Evolutionary conservation across 1,140 invertebrate species (phyloP).

Genomic region (Colletes latitarsis): DNA sequence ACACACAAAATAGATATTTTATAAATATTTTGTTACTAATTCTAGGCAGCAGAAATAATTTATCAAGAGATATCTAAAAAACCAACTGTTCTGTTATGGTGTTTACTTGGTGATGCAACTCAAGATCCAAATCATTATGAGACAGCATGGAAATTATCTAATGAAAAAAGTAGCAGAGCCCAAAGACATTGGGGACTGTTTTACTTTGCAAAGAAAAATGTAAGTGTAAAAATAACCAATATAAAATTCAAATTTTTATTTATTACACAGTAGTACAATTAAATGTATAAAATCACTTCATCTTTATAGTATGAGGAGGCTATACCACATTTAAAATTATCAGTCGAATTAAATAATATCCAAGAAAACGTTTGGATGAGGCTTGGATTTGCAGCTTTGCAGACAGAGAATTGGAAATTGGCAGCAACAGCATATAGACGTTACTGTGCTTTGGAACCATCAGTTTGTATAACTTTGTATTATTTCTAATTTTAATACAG

Average conservation of each 20-base stretch:
- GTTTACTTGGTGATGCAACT: constrained; percentile 93
- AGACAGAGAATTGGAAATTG: constrained; percentile 90
- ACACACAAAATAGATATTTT: background rate
- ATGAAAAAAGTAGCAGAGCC: constrained; percentile 88
- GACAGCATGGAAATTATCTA: constrained; percentile 95
- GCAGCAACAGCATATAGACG: constrained; percentile 92
- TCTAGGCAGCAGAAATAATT: constrained; percentile 93
- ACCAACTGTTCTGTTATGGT: constrained; percentile 93
- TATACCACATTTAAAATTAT: constrained; percentile 89
- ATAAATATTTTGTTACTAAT: constrained; percentile 43
- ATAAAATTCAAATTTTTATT: background rate
- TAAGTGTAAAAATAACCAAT: constrained; percentile 53
- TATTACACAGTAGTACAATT: constrained; percentile 9
- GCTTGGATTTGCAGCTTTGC: constrained; percentile 92
- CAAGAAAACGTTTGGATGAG: constrained; percentile 93
- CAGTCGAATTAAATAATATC: constrained; percentile 91
- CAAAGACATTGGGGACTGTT: constrained; percentile 92
- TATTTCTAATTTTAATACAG: constrained; percentile 26
- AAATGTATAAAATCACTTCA: constrained; percentile 37
- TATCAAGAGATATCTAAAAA: constrained; percentile 89
- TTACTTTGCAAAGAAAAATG: constrained; percentile 87
- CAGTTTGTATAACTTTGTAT: constrained; percentile 78
- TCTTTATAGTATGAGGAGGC: constrained; percentile 85
- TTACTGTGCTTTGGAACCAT: constrained; percentile 93
- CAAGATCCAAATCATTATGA: constrained; percentile 88